phyloP scores from a whole-genome alignment of 2,888 invertebrate species.

The Dioctria rufipes region DNA sequence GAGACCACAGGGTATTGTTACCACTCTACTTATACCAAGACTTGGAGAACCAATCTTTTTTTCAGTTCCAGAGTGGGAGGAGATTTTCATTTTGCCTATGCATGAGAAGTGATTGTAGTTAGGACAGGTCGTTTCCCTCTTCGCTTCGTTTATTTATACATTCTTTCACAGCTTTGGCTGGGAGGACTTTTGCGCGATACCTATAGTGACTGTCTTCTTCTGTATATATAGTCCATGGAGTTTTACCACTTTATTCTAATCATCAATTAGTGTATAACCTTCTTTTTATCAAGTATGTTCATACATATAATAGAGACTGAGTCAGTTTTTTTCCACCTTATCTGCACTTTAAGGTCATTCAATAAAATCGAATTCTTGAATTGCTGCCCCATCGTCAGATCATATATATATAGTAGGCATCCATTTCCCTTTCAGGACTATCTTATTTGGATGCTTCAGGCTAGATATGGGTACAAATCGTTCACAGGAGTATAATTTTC shows the following conservation, averaged over 20 bases:
- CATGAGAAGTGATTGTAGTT: not conserved
- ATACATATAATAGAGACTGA: too few relatives aligned
- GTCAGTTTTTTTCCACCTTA: slow-evolving; percentile 28
- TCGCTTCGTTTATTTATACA: too few relatives aligned
- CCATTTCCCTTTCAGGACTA: slow-evolving; percentile 16
- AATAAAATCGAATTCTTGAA: slow-evolving; percentile 27
- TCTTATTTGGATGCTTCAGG: slow-evolving; percentile 12
- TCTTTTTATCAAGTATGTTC: not conserved
- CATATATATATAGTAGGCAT: slow-evolving; percentile 1
- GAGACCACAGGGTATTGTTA: not conserved
- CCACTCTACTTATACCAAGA: too few relatives aligned
- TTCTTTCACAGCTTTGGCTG: too few relatives aligned
- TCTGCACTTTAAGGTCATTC: slow-evolving; percentile 29
- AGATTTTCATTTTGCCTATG: not conserved
- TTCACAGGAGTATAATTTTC: slow-evolving; percentile 45
- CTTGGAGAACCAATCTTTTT: not conserved
- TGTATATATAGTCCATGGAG: too few relatives aligned
- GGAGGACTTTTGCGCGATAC: not conserved
- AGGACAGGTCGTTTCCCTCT: not conserved
- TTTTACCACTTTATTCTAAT: slow-evolving; percentile 2
- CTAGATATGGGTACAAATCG: slow-evolving; percentile 35
- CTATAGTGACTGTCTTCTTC: not conserved
- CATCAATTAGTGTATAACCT: not conserved
- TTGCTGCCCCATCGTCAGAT: slow-evolving; percentile 41
- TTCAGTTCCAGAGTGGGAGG: not conserved